Percentiles rank a stretch among this genome's conserved stretches.
Conservation (phyloP, 2,888 invertebrate genomes). For the Xanthorhoe spadicearia region DNA sequence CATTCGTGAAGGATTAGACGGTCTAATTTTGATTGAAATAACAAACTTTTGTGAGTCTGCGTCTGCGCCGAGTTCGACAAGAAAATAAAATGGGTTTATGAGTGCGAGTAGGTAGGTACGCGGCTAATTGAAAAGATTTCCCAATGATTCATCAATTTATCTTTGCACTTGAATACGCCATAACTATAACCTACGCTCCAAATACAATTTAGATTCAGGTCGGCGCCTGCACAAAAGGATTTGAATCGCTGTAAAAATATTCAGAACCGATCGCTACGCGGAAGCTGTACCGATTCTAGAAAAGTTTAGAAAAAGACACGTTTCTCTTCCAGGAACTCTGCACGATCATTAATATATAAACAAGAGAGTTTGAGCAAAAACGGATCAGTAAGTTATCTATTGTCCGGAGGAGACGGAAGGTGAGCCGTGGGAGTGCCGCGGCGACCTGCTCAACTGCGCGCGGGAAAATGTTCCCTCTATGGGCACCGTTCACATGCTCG, state of each 20-base stretch:
- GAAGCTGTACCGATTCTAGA: slow-evolving; percentile 70
- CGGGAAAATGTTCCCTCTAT: slow-evolving; percentile 69
- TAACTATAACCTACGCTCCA: slow-evolving; percentile 53
- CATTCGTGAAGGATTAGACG: slow-evolving; percentile 59
- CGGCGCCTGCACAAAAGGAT: slow-evolving; percentile 61
- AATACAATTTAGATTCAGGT: slow-evolving; percentile 64
- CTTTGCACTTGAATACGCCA: slow-evolving; percentile 40
- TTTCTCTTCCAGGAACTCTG: slow-evolving; percentile 77
- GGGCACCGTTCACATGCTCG: slow-evolving; percentile 59
- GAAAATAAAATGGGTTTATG: slow-evolving; percentile 16
- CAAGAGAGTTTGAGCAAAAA: slow-evolving; percentile 74
- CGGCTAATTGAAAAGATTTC: slow-evolving; percentile 41
- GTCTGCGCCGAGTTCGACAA: background rate
- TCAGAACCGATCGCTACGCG: slow-evolving; percentile 54
- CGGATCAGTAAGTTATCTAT: slow-evolving; percentile 70
- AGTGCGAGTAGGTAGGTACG: slow-evolving; percentile 22
- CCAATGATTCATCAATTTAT: slow-evolving; percentile 41
- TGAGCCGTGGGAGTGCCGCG: slow-evolving; percentile 71
- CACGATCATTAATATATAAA: slow-evolving; percentile 70
- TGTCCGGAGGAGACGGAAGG: slow-evolving; percentile 74
- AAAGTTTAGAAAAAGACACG: slow-evolving; percentile 68
- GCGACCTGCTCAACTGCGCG: slow-evolving; percentile 69
- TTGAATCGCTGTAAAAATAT: slow-evolving; percentile 57
- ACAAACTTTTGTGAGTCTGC: slow-evolving; percentile 35
- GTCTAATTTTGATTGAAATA: slow-evolving; percentile 43